phyloP scores from a whole-genome alignment of 2,888 invertebrate species.

The Chalcis sispes region DNA sequence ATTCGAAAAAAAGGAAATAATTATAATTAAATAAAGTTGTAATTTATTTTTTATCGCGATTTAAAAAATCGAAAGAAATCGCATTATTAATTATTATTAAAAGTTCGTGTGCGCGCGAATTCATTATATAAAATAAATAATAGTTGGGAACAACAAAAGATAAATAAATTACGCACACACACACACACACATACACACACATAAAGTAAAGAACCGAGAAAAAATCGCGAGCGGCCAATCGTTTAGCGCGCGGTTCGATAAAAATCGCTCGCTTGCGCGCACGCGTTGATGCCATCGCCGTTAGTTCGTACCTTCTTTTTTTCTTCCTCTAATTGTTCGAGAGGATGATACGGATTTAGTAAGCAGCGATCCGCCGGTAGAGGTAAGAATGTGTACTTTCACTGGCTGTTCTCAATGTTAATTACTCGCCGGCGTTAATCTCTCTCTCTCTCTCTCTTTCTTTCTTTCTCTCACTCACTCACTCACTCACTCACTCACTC shows the following conservation, averaged over 20 bases:
- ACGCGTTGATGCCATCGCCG: neutral
- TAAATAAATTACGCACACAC: too few relatives aligned
- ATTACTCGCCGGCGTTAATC: slow-evolving; percentile 61
- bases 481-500: slow-evolving; percentile 50
- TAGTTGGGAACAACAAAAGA: too few relatives aligned
- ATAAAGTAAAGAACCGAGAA: too few relatives aligned
- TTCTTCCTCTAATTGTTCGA: slow-evolving; percentile 27
- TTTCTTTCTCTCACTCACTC: slow-evolving; percentile 46
- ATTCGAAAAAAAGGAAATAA: too few relatives aligned
- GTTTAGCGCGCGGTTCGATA: slow-evolving; percentile 36
- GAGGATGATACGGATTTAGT: neutral
- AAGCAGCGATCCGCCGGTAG: neutral
- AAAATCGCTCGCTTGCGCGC: slow-evolving; percentile 34
- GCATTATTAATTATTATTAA: too few relatives aligned
- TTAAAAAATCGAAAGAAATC: too few relatives aligned
- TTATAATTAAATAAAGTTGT: too few relatives aligned
- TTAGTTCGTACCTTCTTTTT: slow-evolving; percentile 11
- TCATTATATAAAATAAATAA: too few relatives aligned
- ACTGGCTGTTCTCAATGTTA: slow-evolving; percentile 66
- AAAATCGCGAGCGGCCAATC: neutral
- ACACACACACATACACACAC: too few relatives aligned
- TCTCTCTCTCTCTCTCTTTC: slow-evolving; percentile 24
- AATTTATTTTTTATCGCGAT: too few relatives aligned
- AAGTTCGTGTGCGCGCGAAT: too few relatives aligned
- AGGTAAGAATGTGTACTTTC: slow-evolving; percentile 63